These are phyloP conservation scores for Rhagologus leucostigma DNA, from an alignment of 2,113 vertebrate genomes.

Conservation along the genomic window DNA sequence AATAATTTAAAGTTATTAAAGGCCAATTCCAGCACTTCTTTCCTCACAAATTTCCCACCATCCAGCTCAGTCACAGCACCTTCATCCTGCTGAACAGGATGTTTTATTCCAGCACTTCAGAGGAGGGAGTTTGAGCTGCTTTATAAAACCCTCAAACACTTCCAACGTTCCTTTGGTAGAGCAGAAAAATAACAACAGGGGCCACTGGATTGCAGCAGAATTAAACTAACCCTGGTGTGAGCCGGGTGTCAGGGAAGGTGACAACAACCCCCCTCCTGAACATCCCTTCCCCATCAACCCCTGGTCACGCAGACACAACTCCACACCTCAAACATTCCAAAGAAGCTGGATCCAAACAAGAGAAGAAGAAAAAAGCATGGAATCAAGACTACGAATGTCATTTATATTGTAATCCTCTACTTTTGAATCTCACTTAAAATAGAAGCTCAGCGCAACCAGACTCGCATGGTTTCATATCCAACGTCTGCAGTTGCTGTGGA, in stretches of 20 bases:
- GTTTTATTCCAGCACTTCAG: neutral
- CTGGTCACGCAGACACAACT: fast-evolving
- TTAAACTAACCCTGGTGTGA: neutral
- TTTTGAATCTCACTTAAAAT: neutral
- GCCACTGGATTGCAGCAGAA: neutral
- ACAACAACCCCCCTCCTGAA: neutral
- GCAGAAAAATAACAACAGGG: neutral
- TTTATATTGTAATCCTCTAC: neutral
- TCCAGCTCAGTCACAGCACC: neutral
- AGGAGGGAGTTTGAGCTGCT: neutral
- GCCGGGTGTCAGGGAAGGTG: neutral
- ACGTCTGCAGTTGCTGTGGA: fast-evolving
- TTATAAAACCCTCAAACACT: neutral
- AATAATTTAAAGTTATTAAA: neutral
- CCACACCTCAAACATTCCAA: neutral
- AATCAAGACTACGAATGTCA: neutral
- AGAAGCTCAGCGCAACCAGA: neutral
- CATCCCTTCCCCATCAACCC: neutral
- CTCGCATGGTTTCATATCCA: neutral
- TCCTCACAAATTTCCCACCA: neutral
- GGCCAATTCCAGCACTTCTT: neutral
- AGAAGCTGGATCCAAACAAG: neutral
- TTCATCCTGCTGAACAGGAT: neutral
- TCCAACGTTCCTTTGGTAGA: neutral
- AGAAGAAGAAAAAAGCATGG: neutral